Evolutionary conservation across 2,113 vertebrate genomes (phyloP).

Genomic region (Onychorhynchus coronatus): DNA sequence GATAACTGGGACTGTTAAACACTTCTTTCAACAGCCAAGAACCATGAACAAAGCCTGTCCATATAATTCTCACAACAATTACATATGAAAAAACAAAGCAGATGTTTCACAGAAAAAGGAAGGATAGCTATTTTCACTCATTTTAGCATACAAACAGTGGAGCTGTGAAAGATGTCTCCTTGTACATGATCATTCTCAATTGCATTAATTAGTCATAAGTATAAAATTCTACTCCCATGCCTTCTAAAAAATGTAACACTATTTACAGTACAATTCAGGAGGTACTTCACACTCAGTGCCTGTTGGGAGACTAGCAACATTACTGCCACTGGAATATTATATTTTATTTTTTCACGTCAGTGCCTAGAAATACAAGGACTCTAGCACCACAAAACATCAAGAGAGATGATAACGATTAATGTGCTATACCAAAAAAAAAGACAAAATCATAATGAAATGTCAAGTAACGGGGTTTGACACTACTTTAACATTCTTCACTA

Average conservation of each 20-base stretch:
- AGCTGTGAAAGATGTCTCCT: constrained; percentile 4
- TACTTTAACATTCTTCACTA: neutral
- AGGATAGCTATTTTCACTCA: neutral
- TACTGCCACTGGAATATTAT: neutral
- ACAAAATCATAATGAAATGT: neutral
- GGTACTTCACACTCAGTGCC: neutral
- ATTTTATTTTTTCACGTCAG: neutral
- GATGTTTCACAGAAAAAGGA: neutral
- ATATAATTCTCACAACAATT: neutral
- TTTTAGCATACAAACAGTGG: constrained; percentile 2
- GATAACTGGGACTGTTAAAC: neutral
- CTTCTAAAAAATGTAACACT: neutral
- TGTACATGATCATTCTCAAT: neutral
- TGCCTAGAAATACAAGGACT: neutral
- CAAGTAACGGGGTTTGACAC: rapidly evolving
- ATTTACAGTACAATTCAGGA: neutral
- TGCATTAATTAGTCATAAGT: neutral
- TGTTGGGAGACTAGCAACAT: neutral
- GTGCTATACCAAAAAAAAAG: neutral
- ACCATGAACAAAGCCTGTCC: neutral
- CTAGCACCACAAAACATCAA: neutral
- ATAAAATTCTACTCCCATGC: neutral
- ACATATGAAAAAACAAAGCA: neutral
- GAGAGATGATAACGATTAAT: neutral
- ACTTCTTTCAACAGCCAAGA: neutral